Percentiles rank a stretch among this genome's conserved stretches.
phyloP scores from a whole-genome alignment of 2,113 vertebrate genomes.

The Canis aureus region DNA sequence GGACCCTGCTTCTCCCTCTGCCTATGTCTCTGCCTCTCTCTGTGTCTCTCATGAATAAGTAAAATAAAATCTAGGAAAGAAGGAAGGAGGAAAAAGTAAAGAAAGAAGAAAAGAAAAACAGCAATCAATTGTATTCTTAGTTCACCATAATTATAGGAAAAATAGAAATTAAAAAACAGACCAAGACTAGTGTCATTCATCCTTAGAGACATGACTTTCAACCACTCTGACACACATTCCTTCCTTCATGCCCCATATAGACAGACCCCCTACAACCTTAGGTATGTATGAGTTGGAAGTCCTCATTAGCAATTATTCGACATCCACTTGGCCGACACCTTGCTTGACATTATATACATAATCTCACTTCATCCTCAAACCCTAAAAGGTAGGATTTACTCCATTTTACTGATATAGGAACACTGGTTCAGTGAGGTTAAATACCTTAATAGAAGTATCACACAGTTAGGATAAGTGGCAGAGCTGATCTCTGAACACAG shows the following conservation, averaged over 20 bases:
- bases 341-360: not conserved
- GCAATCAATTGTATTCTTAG: not conserved
- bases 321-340: not conserved
- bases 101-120: not conserved
- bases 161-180: not conserved
- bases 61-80: not conserved
- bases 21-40: too few relatives aligned
- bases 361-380: slow-evolving; percentile 8
- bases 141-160: not conserved
- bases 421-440: not conserved
- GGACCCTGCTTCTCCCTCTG: too few relatives aligned
- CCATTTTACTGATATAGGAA: not conserved
- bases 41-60: too few relatives aligned
- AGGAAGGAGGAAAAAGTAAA: too few relatives aligned
- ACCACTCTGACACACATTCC: not conserved
- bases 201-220: not conserved
- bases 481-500: slow-evolving; percentile 7
- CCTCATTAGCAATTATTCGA: not conserved
- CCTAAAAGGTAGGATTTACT: not conserved
- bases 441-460: not conserved
- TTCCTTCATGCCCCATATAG: not conserved
- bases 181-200: not conserved
- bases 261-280: not conserved
- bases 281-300: not conserved
- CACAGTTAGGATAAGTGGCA: not conserved